phyloP scores from a whole-genome alignment of 2,888 invertebrate genomes.

The Drosophila acutilabella region DNA sequence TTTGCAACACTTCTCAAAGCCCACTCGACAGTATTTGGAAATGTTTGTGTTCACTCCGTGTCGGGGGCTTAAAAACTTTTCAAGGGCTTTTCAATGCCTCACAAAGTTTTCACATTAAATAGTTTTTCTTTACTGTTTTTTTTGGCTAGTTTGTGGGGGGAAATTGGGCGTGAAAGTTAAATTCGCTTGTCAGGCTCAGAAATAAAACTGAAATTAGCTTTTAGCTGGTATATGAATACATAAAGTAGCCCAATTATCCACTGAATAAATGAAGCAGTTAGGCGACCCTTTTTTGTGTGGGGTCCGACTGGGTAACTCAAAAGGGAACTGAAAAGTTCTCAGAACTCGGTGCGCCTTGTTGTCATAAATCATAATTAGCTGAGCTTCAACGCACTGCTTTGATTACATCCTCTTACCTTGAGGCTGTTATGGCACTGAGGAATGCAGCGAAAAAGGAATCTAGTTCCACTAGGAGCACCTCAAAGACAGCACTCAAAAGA shows the following conservation, averaged over 20 bases:
- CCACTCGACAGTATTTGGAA: neutral
- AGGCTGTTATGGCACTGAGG: conserved; percentile 9
- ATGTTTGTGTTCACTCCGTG: conserved; percentile 38
- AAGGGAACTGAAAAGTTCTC: conserved; percentile 22
- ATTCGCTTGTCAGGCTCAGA: conserved; percentile 28
- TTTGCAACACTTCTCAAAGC: neutral
- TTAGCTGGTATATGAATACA: neutral
- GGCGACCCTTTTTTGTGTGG: neutral
- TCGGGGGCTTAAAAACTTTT: conserved; percentile 28
- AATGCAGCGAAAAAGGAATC: conserved; percentile 6
- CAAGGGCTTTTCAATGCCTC: conserved; percentile 44
- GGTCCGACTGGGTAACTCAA: neutral
- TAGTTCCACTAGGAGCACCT: neutral
- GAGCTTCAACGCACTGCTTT: conserved; percentile 17
- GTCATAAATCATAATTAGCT: conserved; percentile 57
- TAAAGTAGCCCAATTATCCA: conserved; percentile 25
- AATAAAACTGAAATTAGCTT: conserved; percentile 6
- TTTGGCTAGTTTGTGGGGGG: conserved; percentile 11
- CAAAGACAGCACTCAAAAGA: conserved; percentile 43
- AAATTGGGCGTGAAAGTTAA: conserved; percentile 6
- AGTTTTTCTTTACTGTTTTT: conserved; percentile 4
- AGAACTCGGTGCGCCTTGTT: conserved; percentile 43
- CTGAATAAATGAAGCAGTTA: conserved; percentile 21
- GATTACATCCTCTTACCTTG: conserved; percentile 12
- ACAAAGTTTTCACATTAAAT: conserved; percentile 48